Conservation (phyloP, 2,113 vertebrate species). For the Pampusana beccarii region DNA sequence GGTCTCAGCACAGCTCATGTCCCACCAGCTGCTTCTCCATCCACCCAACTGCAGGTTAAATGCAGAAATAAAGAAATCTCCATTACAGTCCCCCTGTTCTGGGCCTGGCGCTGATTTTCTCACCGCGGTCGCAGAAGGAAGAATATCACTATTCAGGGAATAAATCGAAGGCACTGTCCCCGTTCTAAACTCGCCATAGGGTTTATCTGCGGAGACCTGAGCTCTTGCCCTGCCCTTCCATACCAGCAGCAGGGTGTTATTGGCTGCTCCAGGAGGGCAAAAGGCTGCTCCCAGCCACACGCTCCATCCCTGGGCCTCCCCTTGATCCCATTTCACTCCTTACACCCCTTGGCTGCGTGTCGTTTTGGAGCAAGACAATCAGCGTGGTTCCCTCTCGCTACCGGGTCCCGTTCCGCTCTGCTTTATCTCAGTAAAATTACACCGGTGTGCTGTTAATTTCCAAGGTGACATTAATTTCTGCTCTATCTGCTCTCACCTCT, state of each 20-base stretch:
- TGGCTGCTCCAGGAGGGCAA: not conserved
- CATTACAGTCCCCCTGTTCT: too few relatives aligned
- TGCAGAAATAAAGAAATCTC: not conserved
- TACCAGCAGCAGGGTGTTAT: not conserved
- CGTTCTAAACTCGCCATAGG: not conserved
- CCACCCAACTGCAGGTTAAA: not conserved
- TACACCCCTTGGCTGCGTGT: not conserved
- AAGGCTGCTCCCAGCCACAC: not conserved
- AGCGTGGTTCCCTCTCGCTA: not conserved
- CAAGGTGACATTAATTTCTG: not conserved
- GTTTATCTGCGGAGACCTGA: not conserved
- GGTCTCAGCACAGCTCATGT: not conserved
- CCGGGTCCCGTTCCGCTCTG: not conserved
- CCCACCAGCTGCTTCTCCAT: accelerated
- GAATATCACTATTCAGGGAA: not conserved
- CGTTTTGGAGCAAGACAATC: not conserved
- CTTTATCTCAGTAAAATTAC: not conserved
- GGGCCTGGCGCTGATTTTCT: not conserved
- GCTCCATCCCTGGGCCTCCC: not conserved
- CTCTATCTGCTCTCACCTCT: not conserved
- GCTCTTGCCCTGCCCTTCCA: not conserved
- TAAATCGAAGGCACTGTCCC: not conserved
- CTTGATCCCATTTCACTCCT: slow-evolving; percentile 46
- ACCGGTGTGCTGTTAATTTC: not conserved
- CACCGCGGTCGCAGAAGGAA: not conserved